Evolutionary conservation across 2,797 vertebrate genomes (phyloP).

Genomic region (Astyanax mexicanus): DNA sequence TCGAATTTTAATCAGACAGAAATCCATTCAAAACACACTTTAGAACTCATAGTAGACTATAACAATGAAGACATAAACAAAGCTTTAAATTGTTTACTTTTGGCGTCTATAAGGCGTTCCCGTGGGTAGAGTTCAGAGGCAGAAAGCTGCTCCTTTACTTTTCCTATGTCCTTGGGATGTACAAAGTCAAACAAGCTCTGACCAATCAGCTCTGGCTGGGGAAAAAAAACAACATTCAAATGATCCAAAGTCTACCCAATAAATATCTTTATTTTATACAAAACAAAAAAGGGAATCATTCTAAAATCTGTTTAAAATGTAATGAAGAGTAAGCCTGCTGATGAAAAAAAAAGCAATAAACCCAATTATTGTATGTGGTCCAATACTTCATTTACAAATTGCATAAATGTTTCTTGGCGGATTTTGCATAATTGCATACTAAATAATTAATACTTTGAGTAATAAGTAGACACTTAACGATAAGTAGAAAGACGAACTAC

Average conservation of each 20-base stretch:
- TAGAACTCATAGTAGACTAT: background rate
- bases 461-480: too few species aligned
- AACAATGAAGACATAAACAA: background rate
- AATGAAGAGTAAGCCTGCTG: background rate
- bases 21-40: background rate
- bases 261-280: background rate
- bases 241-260: too few species aligned
- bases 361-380: too few species aligned
- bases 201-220: conserved; percentile 88
- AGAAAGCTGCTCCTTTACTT: conserved; percentile 96
- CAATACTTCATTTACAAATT: too few species aligned
- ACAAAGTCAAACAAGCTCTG: conserved; percentile 96
- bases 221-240: conserved; percentile 46
- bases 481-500: too few species aligned
- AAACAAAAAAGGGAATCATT: background rate
- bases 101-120: conserved; percentile 89
- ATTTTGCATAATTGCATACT: too few species aligned
- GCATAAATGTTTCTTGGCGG: too few species aligned
- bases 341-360: too few species aligned
- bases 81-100: conserved; percentile 82
- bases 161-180: conserved; percentile 95
- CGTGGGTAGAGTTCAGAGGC: conserved; percentile 87
- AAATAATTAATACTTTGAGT: too few species aligned
- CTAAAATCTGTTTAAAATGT: background rate
- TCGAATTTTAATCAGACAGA: background rate